These are phyloP conservation scores for Brachylomia viminalis DNA, from an alignment of 2,888 invertebrate species.

Conservation along the genomic window DNA sequence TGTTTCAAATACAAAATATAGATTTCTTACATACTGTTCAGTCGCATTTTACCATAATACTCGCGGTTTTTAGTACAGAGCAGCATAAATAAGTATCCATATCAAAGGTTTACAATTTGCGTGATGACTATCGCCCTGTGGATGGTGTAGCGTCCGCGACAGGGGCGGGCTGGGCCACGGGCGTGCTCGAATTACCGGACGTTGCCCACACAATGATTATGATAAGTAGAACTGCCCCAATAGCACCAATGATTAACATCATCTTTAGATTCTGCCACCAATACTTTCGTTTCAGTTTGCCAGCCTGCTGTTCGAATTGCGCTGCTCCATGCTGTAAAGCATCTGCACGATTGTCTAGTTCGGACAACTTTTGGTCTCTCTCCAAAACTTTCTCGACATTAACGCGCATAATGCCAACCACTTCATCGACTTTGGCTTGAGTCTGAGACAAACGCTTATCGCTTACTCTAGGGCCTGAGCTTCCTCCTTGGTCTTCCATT, in stretches of 20 bases:
- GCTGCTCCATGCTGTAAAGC: conserved; percentile 98
- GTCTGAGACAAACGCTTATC: conserved; percentile 89
- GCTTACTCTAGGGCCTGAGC: conserved; percentile 87
- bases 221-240: conserved; percentile 95
- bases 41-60: conserved; percentile 71
- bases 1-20: conserved; percentile 71
- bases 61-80: conserved; percentile 52
- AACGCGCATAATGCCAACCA: conserved; percentile 98
- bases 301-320: conserved; percentile 99
- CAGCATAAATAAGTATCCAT: conserved; percentile 66
- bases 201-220: conserved; percentile 94
- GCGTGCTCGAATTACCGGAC: conserved; percentile 70
- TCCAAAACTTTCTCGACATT: conserved; percentile 99
- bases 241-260: conserved; percentile 97
- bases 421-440: conserved; percentile 91
- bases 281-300: conserved; percentile 98
- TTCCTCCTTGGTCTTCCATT: conserved; percentile 89
- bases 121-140: conserved; percentile 76
- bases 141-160: conserved; percentile 70
- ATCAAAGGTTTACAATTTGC: conserved; percentile 62
- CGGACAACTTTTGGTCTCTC: conserved; percentile 98
- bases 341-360: conserved; percentile 98
- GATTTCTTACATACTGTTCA: conserved; percentile 69
- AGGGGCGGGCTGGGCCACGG: conserved; percentile 72
- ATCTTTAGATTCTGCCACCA: conserved; percentile 99